Percentiles rank a stretch among this genome's conserved stretches.
These are phyloP conservation scores for Cephus sareptanus DNA, from an alignment of 2,888 invertebrate genomes.

Conservation along the genomic window DNA sequence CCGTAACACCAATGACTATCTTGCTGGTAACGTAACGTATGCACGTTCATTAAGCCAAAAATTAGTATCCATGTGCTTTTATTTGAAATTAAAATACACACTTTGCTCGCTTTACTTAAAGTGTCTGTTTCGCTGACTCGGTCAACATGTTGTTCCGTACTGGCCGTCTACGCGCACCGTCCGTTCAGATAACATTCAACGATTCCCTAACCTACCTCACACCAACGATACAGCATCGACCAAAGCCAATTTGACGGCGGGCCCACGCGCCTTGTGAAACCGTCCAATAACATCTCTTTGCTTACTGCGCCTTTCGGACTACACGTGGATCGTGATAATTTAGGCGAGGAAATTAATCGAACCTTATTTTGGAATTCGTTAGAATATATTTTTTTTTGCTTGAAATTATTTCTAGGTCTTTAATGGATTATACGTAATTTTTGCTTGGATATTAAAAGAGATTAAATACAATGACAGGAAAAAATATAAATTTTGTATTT, in stretches of 20 bases:
- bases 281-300: background rate
- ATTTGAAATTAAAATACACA: slow-evolving; percentile 6
- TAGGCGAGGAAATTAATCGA: no score
- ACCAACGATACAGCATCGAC: slow-evolving; percentile 42
- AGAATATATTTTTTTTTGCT: no score
- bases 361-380: no score
- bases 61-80: background rate
- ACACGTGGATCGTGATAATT: no score
- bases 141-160: slow-evolving; percentile 55
- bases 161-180: slow-evolving; percentile 52
- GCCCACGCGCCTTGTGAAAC: background rate
- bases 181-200: slow-evolving; percentile 56
- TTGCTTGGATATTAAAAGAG: background rate
- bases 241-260: slow-evolving; percentile 34
- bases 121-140: slow-evolving; percentile 53
- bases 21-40: background rate
- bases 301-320: no score
- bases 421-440: background rate
- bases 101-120: slow-evolving; percentile 39
- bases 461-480: background rate
- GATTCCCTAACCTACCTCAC: slow-evolving; percentile 63
- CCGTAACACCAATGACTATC: background rate
- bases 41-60: background rate
- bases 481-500: background rate
- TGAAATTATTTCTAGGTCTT: background rate